Evolutionary conservation across 2,113 vertebrate species (phyloP).

Genomic region (Parus major): DNA sequence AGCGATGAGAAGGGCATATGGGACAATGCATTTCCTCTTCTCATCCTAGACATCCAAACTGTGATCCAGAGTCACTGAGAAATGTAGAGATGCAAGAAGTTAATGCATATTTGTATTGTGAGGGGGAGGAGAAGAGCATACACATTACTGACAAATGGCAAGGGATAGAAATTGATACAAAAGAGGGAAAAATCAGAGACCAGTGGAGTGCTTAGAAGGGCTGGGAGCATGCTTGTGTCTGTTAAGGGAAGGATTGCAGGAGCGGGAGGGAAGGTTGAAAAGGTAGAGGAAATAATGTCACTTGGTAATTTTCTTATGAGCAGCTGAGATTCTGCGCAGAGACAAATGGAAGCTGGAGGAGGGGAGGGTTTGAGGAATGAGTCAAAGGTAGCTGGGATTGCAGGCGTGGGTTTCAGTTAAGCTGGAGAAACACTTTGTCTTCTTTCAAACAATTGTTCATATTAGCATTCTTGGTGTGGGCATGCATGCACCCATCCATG

Average conservation of each 20-base stretch:
- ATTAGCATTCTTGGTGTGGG: slow-evolving; percentile 48
- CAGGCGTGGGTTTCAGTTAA: slow-evolving; percentile 62
- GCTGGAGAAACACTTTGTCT: slow-evolving; percentile 51
- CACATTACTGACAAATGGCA: not conserved
- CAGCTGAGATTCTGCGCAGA: not conserved
- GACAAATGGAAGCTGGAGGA: slow-evolving; percentile 35
- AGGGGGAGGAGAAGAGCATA: not conserved
- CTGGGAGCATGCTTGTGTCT: not conserved
- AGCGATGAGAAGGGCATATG: not conserved
- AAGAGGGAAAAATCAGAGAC: not conserved
- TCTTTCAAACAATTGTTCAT: slow-evolving; percentile 38
- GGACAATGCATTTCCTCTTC: not conserved
- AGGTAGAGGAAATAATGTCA: not conserved
- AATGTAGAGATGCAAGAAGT: not conserved
- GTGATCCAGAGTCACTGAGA: not conserved
- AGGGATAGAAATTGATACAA: not conserved
- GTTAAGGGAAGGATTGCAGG: not conserved
- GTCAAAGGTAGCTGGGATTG: slow-evolving; percentile 63
- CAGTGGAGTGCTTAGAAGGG: not conserved
- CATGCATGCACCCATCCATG: slow-evolving; percentile 22
- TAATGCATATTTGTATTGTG: not conserved
- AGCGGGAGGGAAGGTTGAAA: not conserved
- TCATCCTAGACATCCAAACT: not conserved
- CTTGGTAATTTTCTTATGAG: not conserved
- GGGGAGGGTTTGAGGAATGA: slow-evolving; percentile 46